Evolutionary conservation across 2,888 invertebrate genomes (phyloP).

Genomic region (Pollenia labialis): DNA sequence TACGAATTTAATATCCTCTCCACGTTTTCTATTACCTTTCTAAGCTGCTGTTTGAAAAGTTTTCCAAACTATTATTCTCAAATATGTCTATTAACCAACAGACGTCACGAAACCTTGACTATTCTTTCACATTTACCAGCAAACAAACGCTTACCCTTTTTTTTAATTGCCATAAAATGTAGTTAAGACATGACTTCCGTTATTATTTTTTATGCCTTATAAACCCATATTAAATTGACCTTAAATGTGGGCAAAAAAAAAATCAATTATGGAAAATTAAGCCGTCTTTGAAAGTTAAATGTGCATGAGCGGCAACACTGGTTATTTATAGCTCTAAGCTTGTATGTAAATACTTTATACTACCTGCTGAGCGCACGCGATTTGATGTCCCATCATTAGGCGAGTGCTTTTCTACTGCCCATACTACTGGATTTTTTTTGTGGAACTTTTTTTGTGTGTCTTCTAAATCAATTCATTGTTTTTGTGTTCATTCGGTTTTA

Average conservation of each 20-base stretch:
- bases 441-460: not conserved
- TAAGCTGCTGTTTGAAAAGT: not conserved
- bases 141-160: not conserved
- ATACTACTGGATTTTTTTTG: not conserved
- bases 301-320: constrained; percentile 38
- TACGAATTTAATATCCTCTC: no score
- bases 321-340: constrained; percentile 22
- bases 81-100: not conserved
- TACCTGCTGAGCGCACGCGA: constrained; percentile 49
- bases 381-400: constrained; percentile 11
- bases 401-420: not conserved
- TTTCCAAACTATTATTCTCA: not conserved
- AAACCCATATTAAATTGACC: constrained; percentile 19
- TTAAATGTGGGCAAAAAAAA: not conserved
- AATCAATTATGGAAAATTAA: not conserved
- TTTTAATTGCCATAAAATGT: constrained; percentile 10
- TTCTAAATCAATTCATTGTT: constrained; percentile 33
- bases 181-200: constrained; percentile 25
- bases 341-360: constrained; percentile 38
- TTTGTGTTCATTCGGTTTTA: not conserved
- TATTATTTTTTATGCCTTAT: constrained; percentile 3
- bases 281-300: not conserved
- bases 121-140: not conserved
- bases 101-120: not conserved
- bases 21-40: not conserved